Conservation (phyloP, 2,797 vertebrate genomes). For the Gallinago stenura region DNA sequence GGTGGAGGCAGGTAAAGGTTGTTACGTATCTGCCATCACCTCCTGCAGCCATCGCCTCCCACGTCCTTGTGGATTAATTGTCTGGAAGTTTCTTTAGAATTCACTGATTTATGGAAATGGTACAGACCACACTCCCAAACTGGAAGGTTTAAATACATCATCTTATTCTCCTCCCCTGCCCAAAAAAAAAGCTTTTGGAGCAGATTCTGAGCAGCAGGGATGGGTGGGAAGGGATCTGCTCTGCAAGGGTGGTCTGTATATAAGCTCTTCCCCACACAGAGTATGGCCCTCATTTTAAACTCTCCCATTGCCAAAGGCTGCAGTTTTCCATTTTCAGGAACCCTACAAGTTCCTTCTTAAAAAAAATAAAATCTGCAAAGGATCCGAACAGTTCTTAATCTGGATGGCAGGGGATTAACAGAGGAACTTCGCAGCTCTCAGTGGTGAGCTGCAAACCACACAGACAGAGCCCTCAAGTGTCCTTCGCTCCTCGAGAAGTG, state of each 20-base stretch:
- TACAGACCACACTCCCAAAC: neutral
- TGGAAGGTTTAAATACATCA: neutral
- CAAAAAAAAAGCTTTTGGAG: neutral
- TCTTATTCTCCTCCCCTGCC: rapidly evolving
- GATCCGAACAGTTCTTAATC: neutral
- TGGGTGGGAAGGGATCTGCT: neutral
- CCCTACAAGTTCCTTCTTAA: neutral
- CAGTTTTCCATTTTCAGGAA: neutral
- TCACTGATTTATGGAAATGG: neutral
- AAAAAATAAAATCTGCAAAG: neutral
- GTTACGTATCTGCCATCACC: neutral
- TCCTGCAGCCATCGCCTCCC: neutral
- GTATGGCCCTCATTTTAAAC: neutral
- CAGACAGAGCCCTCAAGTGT: neutral
- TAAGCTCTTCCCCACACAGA: neutral
- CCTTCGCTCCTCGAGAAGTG: neutral
- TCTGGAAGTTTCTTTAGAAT: neutral
- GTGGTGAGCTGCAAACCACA: neutral
- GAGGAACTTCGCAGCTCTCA: rapidly evolving
- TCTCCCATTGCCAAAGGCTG: neutral
- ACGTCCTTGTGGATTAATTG: neutral
- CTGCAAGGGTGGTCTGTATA: neutral
- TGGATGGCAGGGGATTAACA: neutral
- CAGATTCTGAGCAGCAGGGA: neutral
- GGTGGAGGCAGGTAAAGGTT: neutral